Conservation (phyloP, 2,113 vertebrate genomes). For the Grammomys dolichurus region DNA sequence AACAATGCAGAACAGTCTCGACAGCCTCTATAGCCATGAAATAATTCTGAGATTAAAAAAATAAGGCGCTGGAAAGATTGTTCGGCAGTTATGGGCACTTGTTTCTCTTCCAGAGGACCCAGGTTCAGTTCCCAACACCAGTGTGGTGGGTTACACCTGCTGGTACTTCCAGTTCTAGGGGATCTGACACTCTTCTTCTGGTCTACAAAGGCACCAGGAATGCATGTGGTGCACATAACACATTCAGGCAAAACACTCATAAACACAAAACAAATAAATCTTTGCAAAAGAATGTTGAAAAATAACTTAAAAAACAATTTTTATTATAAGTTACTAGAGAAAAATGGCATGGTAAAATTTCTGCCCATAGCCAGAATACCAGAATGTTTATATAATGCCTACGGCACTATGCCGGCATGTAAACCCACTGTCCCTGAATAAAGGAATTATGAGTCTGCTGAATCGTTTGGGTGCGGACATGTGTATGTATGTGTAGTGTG, state of each 20-base stretch:
- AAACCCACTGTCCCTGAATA: not conserved
- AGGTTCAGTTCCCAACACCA: not conserved
- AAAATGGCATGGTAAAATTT: slow-evolving; percentile 7
- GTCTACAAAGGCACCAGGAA: not conserved
- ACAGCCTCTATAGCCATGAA: slow-evolving; percentile 44
- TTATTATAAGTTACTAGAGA: not conserved
- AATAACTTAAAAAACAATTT: not conserved
- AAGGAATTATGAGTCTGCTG: not conserved
- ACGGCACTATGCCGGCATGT: not conserved
- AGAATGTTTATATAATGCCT: not conserved
- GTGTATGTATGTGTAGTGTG: not conserved
- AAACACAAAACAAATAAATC: not conserved
- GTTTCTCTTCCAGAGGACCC: not conserved
- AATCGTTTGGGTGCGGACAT: not conserved
- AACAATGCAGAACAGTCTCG: not conserved
- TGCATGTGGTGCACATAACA: not conserved
- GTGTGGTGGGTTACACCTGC: too few species aligned
- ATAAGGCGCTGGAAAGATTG: not conserved
- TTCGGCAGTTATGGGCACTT: not conserved
- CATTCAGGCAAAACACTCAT: not conserved
- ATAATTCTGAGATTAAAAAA: slow-evolving; percentile 25
- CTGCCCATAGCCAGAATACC: slow-evolving; percentile 22
- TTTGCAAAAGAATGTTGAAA: not conserved
- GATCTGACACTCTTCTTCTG: not conserved
- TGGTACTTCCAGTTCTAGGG: not conserved